Percentiles rank a stretch among this genome's conserved stretches.
These are phyloP conservation scores for Cottus gobio DNA, from an alignment of 2,113 vertebrate genomes.

Conservation along the genomic window DNA sequence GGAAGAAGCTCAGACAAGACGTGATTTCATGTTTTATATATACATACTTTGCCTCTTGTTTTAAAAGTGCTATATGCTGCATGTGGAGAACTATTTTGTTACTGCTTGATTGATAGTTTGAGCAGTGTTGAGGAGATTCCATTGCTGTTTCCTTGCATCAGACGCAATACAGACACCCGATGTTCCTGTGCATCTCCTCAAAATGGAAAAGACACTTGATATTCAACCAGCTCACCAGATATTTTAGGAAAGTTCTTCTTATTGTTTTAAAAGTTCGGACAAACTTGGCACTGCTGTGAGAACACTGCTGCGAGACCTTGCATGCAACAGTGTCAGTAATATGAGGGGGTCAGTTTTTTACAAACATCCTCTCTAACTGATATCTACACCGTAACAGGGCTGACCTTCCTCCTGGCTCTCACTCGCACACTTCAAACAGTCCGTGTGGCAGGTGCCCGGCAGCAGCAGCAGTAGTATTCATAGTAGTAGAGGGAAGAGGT, in stretches of 20 bases:
- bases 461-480: conserved; percentile 7
- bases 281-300: neutral
- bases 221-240: conserved; percentile 19
- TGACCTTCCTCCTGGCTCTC: conserved; percentile 62
- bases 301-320: conserved; percentile 3
- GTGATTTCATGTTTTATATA: too few relatives aligned
- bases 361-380: conserved; percentile 49
- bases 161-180: too few relatives aligned
- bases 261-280: conserved; percentile 6
- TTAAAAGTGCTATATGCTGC: neutral
- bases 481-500: conserved; percentile 53
- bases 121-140: conserved; percentile 5
- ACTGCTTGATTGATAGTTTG: conserved; percentile 11
- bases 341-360: conserved; percentile 29
- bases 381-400: conserved; percentile 56
- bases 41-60: neutral
- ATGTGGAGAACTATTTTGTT: conserved; percentile 4
- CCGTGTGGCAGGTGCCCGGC: conserved; percentile 48
- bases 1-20: too few relatives aligned
- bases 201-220: conserved; percentile 12
- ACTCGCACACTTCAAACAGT: conserved; percentile 62
- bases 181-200: conserved; percentile 18
- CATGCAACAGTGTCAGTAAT: neutral
- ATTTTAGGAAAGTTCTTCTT: conserved; percentile 2
- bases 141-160: conserved; percentile 14